These are phyloP conservation scores for Antheraea pernyi DNA, from an alignment of 1,140 invertebrate genomes.

Conservation along the genomic window DNA sequence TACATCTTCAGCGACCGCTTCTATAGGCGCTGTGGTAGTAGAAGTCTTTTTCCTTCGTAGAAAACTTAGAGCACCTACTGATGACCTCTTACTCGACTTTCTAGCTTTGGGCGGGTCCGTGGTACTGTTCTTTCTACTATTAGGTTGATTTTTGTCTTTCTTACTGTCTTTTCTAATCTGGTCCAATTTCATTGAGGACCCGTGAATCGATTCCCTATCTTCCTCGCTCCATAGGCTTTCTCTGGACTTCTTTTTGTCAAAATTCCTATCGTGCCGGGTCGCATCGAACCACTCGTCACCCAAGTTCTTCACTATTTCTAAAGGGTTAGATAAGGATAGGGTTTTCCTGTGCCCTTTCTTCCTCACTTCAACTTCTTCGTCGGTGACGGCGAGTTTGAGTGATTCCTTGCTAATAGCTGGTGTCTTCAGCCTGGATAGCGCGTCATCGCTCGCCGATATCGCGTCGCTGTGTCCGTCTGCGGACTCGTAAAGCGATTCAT, in stretches of 20 bases:
- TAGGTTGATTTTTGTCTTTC: slow-evolving; percentile 54
- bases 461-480: slow-evolving; percentile 70
- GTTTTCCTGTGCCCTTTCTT: slow-evolving; percentile 83
- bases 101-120: slow-evolving; percentile 61
- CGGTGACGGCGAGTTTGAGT: slow-evolving; percentile 62
- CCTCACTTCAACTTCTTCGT: slow-evolving; percentile 64
- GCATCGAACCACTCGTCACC: slow-evolving; percentile 74
- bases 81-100: slow-evolving; percentile 68
- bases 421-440: slow-evolving; percentile 58
- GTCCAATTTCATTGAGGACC: slow-evolving; percentile 60
- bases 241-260: slow-evolving; percentile 70
- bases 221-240: slow-evolving; percentile 75
- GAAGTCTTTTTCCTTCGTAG: slow-evolving; percentile 69
- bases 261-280: slow-evolving; percentile 58
- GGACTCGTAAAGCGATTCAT: slow-evolving; percentile 70
- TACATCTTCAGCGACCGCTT: slow-evolving; percentile 59
- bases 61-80: slow-evolving; percentile 69
- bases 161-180: slow-evolving; percentile 67
- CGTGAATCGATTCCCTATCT: slow-evolving; percentile 62
- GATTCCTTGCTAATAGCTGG: slow-evolving; percentile 73
- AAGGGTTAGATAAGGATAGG: slow-evolving; percentile 90
- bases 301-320: slow-evolving; percentile 75
- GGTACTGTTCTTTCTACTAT: slow-evolving; percentile 47
- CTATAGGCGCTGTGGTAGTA: slow-evolving; percentile 57
- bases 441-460: slow-evolving; percentile 72